Base-by-base conservation (phyloP, 2,113 vertebrate genomes). In the Montifringilla adamsi region DNA sequence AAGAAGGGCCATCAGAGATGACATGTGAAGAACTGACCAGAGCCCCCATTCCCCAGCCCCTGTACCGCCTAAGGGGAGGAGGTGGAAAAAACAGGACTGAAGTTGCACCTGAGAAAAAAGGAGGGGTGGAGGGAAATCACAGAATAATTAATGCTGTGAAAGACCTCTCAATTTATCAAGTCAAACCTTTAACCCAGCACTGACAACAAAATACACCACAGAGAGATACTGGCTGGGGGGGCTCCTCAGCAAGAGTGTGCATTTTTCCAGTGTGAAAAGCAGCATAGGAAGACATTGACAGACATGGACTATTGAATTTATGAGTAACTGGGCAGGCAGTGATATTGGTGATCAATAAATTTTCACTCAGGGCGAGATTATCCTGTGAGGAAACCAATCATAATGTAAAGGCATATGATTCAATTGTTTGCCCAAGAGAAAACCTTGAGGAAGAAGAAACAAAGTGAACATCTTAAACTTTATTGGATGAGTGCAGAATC, bases 261-360 rank as follows among this genome's bases (percentile, higher is more conserved):
- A 93, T 84, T 92, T 92, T 95, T 64, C 64, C 66, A 67, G 44
- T 80, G 30, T 78, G 64, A 96, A 88, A 92, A 41, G 66, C 17
- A 23, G 46, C 31, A 69, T 11, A 69, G 46, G 56, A 95, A 85
- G 35, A 66, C 92, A 90, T 52, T 81, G 89, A 93, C 70, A 89
- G 69, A 75, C 26, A 24, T 33, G 58, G 30, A 50, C 52, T 82
- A 64, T 7, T 85, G 78, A 97, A 95, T 89, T 80, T 66, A 93
- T 92, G 30, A 93, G 68, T 68, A 94, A 69, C 35, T 37, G 91
- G 52, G 44, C 33, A 94, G 66, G 9, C 35, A 80, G 37, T 75
- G 20, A 87, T 68, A 84, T 56, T 60, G 39, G 47, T 59, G 53
- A 43, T 94, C 39, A 82, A 35, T 58, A 82, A 79, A 87, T 55